Percentiles rank a stretch among this genome's conserved stretches.
Conservation (phyloP, 2,888 invertebrate species). For the Xestia rhomboidea region DNA sequence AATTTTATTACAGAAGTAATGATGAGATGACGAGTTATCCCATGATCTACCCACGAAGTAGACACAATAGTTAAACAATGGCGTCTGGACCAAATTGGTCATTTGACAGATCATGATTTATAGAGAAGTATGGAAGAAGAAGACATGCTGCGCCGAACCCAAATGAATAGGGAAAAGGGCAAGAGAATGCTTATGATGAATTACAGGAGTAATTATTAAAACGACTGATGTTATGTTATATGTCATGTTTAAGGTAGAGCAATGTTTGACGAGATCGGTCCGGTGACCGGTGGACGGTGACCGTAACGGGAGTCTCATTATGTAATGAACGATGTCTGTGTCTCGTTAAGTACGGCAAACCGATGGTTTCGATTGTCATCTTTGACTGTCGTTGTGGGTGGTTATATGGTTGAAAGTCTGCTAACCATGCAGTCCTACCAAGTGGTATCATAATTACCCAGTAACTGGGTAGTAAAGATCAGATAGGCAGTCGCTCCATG, state of each 20-base stretch:
- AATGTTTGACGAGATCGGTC: neutral
- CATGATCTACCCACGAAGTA: too few relatives aligned
- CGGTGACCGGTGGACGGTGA: neutral
- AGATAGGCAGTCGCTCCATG: neutral
- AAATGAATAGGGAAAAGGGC: too few relatives aligned
- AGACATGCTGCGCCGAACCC: too few relatives aligned
- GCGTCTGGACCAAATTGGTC: too few relatives aligned
- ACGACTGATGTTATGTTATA: too few relatives aligned
- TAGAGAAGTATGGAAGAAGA: too few relatives aligned
- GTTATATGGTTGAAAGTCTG: too few relatives aligned
- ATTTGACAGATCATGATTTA: too few relatives aligned
- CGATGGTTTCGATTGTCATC: neutral
- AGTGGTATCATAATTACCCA: neutral
- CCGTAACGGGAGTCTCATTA: neutral
- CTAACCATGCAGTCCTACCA: neutral
- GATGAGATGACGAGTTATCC: neutral
- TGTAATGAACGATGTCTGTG: neutral
- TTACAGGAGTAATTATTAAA: too few relatives aligned
- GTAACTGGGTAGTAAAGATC: neutral
- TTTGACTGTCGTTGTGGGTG: neutral
- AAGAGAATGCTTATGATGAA: too few relatives aligned
- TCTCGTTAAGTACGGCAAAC: neutral
- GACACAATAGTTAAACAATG: too few relatives aligned
- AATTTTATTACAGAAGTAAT: neutral
- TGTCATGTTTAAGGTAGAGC: neutral